Base-by-base conservation (phyloP, 2,888 invertebrate species). In the Cerastis leucographa region DNA sequence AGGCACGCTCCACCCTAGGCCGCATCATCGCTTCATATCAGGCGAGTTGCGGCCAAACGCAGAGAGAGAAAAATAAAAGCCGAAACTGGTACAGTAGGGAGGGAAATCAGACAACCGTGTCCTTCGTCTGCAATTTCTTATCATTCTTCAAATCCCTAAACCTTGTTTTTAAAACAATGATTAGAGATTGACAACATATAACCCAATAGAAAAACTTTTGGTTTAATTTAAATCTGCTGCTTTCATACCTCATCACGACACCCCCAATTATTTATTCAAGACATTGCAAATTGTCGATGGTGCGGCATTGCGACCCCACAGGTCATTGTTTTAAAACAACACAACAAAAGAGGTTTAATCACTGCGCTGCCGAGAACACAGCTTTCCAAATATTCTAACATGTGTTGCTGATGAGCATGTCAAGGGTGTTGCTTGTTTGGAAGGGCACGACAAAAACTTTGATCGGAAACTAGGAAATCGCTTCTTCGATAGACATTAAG, bases 201-300 rank as follows among this genome's bases (percentile, higher is more conserved):
- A 0, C 25, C 12, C 6, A 25, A 25, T 12, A n/a, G 3, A 6
- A 14, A 56, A 12, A 56, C 14, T 25, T 22, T 22, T 12, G 40
- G 2, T 12, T n/a, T 61, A 2, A 40, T 22, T 40, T 7, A 14
- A 17, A 59, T 42, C 6, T 65, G 35, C 54, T 88, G 83, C 62
- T n/a, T 71, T 69, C 61, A 67, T 87, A 78, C 35, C 62, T 76
- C 84, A 90, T 91, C n/a, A 79, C 9, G 46, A 85, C 80, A 66
- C 87, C 89, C 92, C 85, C 91, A 93, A 94, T 94, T 90, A 94
- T 90, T 94, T 93, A 94, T 94, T 93, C 92, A 94, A 87, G 87
- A 90, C 89, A 88, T 90, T 91, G 91, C 90, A 93, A 93, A 93
- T 93, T 91, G 93, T 92, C 91, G 87, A 87, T 87, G 83, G 85